phyloP scores from a whole-genome alignment of 1,140 invertebrate genomes.

The Ceratina calcarata region DNA sequence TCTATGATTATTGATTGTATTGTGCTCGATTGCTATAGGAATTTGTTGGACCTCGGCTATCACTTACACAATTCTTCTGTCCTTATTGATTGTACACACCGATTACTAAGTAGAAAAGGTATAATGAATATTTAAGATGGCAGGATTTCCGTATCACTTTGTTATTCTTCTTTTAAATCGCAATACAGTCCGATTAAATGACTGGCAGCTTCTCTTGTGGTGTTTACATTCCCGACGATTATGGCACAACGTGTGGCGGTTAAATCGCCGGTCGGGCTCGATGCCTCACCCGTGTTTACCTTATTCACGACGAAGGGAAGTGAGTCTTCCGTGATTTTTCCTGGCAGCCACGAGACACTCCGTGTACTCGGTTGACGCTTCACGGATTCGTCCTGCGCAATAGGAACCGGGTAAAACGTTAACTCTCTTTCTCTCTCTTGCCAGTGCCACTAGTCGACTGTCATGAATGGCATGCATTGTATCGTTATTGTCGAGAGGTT shows the following conservation, averaged over 20 bases:
- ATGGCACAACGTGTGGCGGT: background rate
- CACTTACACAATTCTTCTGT: too few relatives aligned
- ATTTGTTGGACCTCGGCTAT: too few relatives aligned
- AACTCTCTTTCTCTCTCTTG: slow-evolving; percentile 12
- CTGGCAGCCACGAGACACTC: slow-evolving; percentile 15
- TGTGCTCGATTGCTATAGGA: too few relatives aligned
- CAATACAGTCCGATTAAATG: background rate
- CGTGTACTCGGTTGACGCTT: slow-evolving; percentile 37
- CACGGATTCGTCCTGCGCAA: slow-evolving; percentile 55
- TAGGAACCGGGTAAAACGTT: slow-evolving; percentile 56
- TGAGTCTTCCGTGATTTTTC: slow-evolving; percentile 26
- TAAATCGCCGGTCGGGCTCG: background rate
- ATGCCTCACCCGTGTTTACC: background rate
- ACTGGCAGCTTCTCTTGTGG: background rate
- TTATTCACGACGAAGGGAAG: slow-evolving; percentile 39
- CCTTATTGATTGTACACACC: background rate
- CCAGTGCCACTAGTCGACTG: slow-evolving; percentile 29
- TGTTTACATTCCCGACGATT: background rate
- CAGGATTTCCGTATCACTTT: slow-evolving; percentile 45
- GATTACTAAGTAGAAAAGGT: slow-evolving; percentile 15
- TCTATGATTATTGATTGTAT: too few relatives aligned
- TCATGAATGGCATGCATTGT: slow-evolving; percentile 57
- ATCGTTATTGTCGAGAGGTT: slow-evolving; percentile 5
- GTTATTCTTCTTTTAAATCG: slow-evolving; percentile 7
- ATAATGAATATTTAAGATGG: slow-evolving; percentile 34